These are phyloP conservation scores for Porphyrio hochstetteri DNA, from an alignment of 2,113 vertebrate species.

Conservation along the genomic window DNA sequence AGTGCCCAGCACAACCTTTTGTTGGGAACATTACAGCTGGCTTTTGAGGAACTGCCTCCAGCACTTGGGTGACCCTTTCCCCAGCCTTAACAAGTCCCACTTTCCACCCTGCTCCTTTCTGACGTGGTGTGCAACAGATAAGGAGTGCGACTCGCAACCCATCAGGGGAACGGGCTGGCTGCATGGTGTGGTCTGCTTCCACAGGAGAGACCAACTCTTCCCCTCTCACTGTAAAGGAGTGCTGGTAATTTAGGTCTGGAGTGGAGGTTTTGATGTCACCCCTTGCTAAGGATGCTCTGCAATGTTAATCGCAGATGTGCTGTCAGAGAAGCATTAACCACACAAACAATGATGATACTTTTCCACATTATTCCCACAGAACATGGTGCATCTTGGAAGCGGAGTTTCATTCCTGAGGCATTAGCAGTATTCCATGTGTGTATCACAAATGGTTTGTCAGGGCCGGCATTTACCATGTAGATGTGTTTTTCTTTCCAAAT, in stretches of 20 bases:
- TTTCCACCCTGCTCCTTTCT: neutral
- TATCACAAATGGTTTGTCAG: neutral
- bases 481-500: neutral
- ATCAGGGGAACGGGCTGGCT: rapidly evolving
- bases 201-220: rapidly evolving
- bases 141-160: rapidly evolving
- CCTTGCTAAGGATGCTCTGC: neutral
- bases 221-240: neutral
- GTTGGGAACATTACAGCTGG: neutral
- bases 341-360: rapidly evolving
- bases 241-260: neutral
- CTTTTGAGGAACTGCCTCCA: neutral
- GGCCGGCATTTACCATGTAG: neutral
- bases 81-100: rapidly evolving
- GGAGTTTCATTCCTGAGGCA: neutral
- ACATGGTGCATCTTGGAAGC: neutral
- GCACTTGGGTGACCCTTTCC: neutral
- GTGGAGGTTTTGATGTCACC: neutral
- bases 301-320: neutral
- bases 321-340: neutral
- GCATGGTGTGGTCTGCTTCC: neutral
- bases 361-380: neutral
- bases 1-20: neutral
- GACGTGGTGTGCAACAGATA: rapidly evolving
- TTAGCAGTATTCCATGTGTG: neutral